These are phyloP conservation scores for Sarcophaga variegata DNA, from an alignment of 2,888 invertebrate genomes.

Conservation along the genomic window DNA sequence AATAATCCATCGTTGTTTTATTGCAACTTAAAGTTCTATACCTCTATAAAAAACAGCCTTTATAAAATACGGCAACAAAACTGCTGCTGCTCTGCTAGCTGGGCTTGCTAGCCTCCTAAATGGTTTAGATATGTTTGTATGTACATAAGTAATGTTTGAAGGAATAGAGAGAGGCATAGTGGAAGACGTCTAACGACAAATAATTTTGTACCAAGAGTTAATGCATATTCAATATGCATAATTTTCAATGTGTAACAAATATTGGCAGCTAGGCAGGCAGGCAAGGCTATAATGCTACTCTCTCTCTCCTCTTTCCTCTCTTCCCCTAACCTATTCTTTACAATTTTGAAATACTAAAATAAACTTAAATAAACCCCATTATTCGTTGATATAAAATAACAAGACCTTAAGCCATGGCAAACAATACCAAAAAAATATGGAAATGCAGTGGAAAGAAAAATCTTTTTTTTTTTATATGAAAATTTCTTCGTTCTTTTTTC, in stretches of 20 bases:
- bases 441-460: background rate
- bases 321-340: background rate
- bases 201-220: background rate
- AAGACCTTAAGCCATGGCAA: slow-evolving; percentile 38
- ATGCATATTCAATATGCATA: slow-evolving; percentile 22
- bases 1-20: too few relatives aligned
- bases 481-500: background rate
- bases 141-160: too few relatives aligned
- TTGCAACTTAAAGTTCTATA: too few relatives aligned
- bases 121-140: too few relatives aligned
- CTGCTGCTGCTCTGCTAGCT: background rate
- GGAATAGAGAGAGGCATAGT: too few relatives aligned
- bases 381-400: slow-evolving; percentile 37
- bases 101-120: too few relatives aligned
- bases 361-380: slow-evolving; percentile 21
- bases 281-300: background rate
- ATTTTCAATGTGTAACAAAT: slow-evolving; percentile 44
- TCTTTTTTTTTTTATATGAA: background rate
- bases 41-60: too few relatives aligned
- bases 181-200: too few relatives aligned
- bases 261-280: slow-evolving; percentile 26
- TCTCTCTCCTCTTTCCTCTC: background rate
- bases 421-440: background rate
- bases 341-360: background rate
- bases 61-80: background rate